Evolutionary conservation across 2,797 vertebrate species (phyloP).

Genomic region (Neopelma chrysocephalum): DNA sequence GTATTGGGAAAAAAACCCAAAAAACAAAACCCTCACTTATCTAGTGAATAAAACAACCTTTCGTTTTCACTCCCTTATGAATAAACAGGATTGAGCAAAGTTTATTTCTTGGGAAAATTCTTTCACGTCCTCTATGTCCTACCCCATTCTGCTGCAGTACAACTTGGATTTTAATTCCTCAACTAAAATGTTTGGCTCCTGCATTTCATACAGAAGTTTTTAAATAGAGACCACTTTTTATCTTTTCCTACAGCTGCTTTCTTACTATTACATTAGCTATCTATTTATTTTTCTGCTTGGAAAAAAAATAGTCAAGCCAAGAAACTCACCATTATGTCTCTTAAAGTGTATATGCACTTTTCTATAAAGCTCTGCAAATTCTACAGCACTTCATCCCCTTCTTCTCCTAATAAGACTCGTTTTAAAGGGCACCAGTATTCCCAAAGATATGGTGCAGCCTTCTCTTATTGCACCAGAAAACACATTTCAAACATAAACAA

Average conservation of each 20-base stretch:
- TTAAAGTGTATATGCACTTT: not conserved
- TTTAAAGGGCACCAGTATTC: conserved; percentile 52
- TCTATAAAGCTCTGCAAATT: conserved; percentile 25
- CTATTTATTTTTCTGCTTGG: conserved; percentile 28
- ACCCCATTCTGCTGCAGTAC: not conserved
- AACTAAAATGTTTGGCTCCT: not conserved
- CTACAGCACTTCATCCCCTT: not conserved
- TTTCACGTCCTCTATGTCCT: not conserved
- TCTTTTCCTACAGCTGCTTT: conserved; percentile 46
- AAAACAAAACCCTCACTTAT: not conserved
- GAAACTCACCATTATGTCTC: not conserved
- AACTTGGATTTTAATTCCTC: conserved; percentile 51
- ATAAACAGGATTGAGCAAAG: conserved; percentile 30
- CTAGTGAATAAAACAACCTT: not conserved
- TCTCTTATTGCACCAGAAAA: conserved; percentile 60
- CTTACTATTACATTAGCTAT: conserved; percentile 45
- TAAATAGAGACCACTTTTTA: conserved; percentile 35
- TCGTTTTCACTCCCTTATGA: conserved; percentile 18
- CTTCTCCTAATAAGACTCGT: conserved; percentile 30
- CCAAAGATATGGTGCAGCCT: conserved; percentile 35
- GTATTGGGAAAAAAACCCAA: not conserved
- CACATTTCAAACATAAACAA: conserved; percentile 67
- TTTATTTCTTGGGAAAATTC: not conserved
- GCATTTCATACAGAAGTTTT: conserved; percentile 25
- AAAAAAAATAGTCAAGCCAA: not conserved